phyloP scores from a whole-genome alignment of 2,797 vertebrate genomes.

The Sparidentex hasta region DNA sequence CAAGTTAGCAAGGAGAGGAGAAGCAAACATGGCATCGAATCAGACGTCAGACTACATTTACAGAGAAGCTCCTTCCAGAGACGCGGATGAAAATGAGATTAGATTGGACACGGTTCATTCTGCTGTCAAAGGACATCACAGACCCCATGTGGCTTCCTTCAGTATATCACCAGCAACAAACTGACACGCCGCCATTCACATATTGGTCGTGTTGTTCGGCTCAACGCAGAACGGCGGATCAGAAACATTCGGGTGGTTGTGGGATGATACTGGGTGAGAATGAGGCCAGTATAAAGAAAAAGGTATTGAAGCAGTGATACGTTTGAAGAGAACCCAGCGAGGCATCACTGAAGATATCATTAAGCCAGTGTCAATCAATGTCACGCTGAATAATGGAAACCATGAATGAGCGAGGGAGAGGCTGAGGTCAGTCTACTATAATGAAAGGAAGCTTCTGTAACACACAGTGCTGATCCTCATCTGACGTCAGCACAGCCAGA shows the following conservation, averaged over 20 bases:
- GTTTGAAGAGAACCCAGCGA: constrained; percentile 1
- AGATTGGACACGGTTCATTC: constrained; percentile 9
- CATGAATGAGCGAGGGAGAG: neutral
- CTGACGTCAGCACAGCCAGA: neutral
- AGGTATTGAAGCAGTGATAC: constrained; percentile 5
- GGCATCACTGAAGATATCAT: constrained; percentile 24
- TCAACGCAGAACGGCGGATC: constrained; percentile 9
- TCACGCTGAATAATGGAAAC: constrained; percentile 16
- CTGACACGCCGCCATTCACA: neutral
- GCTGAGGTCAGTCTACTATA: neutral
- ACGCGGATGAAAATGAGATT: constrained; percentile 36
- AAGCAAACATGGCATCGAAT: constrained; percentile 22
- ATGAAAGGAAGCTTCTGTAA: neutral
- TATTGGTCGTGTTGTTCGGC: neutral
- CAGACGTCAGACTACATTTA: constrained; percentile 17
- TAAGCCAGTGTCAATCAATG: constrained; percentile 33
- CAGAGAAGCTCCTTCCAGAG: constrained; percentile 13
- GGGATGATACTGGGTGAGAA: constrained; percentile 5
- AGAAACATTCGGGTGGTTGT: neutral
- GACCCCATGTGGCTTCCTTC: neutral
- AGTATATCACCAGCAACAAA: constrained; percentile 23
- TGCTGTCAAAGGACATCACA: constrained; percentile 22
- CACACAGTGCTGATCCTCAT: neutral
- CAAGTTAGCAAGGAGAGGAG: constrained; percentile 17
- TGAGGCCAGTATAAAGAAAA: constrained; percentile 16